Base-by-base conservation (phyloP, 2,888 invertebrate genomes). In the Autographa pulchrina region DNA sequence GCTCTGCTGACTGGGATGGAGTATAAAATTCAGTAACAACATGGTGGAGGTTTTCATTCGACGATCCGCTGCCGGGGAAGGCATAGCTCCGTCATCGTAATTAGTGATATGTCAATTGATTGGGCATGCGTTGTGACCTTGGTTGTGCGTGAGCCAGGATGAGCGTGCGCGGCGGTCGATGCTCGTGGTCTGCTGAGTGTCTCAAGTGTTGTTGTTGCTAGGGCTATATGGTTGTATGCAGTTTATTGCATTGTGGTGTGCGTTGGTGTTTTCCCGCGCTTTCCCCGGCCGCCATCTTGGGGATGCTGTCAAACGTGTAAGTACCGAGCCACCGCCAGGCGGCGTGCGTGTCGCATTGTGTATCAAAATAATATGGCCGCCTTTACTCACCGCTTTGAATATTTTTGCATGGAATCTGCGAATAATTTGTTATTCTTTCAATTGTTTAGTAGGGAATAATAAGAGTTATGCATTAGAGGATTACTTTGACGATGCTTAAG, bases 1-100 rank as follows among this genome's bases (percentile, higher is more conserved):
- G 95, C 96, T 95, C 95, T 95, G 95, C 92, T 94, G 93, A 91
- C 94, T 93, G 93, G 95, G 95, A 95, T 95, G 95, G 95, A 95
- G 95, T 96, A 96, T 96, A 96, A 96, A 96, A 96, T 96, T 96
- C 96, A 94, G 95, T 96, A 95, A 94, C 96, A 95, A 95, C 96
- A 94, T 96, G 95, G 93, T 94, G 92, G 93, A 94, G 94, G 92
- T 94, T 95, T 94, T 95, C 96, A 96, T 95, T 96, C 96, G 94
- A 89, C 94, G 94, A 90, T 90, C 92, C 91, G 95, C 95, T 93
- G 93, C 92, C 95, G 95, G 89, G 84, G 94, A 91, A 92, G 94
- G 91, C 95, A 95, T 94, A 95, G 94, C 95, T 96, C 95, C 94
- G 94, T 92, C 89, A 90, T 71, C 65, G 69, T 93, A 94, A 93